Evolutionary conservation across 2,888 invertebrate species (phyloP), one percentile per base, ranked within the genome.

Genomic region (Carterocephalus palaemon): DNA sequence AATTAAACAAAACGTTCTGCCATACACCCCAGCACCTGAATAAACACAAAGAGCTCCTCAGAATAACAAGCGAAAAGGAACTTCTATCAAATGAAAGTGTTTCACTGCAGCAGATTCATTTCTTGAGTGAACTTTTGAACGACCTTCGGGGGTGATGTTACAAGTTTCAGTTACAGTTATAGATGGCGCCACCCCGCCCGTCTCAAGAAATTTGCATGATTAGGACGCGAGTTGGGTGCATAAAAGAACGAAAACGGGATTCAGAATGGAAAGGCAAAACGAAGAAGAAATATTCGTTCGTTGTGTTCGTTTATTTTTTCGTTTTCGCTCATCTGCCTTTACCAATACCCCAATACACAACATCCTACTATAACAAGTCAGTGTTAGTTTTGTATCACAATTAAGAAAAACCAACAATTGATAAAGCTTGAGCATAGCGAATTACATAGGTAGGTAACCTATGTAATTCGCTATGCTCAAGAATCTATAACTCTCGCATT

Each of bases 181-280:
- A 52, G 53, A 56, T 52, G 53, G 51, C 68, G 64, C 72, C 70
- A 62, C 54, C 71, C 72, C 71, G 66, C 73, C 70, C 69, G 65
- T 73, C 77, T 75, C 60, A 64, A 67, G 63, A 72, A 78, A 82
- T 83, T 82, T 83, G 74, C 83, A 83, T 83, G 78, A 82, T 82
- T 78, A 80, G 74, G 46, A 73, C 69, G 62, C 64, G 66, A 65
- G 65, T 60, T 66, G 67, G 69, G 69, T 70, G 75, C 69, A 75
- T 70, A 70, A 67, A 65, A 62, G 60, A 60, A 64, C 56, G 49
- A 36, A 43, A 43, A 43, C 29, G 12, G 22, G 8, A 13, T 43
- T 28, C 36, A 37, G 17, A 17, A 42, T 29, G 17, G 15, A 36
- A 43, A 43, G 23, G 36, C 22, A 31, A 29, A 43, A 43, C 20